A percentile compares a stretch with the other conserved stretches of the same genome.
phyloP scores from a whole-genome alignment of 1,140 invertebrate species.

The Camponotus vicinus region DNA sequence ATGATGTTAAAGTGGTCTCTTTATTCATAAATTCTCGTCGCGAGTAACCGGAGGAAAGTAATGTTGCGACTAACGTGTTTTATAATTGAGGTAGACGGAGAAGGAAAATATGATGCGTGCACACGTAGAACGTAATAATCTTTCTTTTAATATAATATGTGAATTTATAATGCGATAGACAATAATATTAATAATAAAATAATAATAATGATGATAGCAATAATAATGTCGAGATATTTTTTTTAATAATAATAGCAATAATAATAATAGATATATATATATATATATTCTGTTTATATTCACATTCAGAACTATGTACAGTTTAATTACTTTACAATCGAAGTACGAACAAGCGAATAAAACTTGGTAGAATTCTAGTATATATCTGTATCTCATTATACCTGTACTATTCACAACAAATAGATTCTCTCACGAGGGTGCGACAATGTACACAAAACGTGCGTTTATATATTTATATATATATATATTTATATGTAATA shows the following conservation, averaged over 20 bases:
- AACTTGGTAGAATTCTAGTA: conserved; percentile 72
- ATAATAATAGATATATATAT: conserved; percentile 76
- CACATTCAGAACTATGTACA: conserved; percentile 86
- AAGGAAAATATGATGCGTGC: conserved; percentile 68
- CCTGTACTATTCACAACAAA: conserved; percentile 84
- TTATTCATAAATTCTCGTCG: conserved; percentile 53
- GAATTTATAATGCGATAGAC: conserved; percentile 84
- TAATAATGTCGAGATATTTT: conserved; percentile 3
- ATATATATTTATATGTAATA: conserved; percentile 43
- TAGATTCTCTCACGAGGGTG: conserved; percentile 68
- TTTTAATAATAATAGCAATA: conserved; percentile 82
- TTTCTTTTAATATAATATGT: conserved; percentile 85
- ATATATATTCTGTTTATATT: conserved; percentile 86
- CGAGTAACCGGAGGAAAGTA: conserved; percentile 50
- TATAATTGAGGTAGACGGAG: conserved; percentile 50
- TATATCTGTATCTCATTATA: conserved; percentile 79
- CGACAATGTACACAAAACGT: conserved; percentile 63
- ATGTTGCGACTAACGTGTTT: conserved; percentile 27
- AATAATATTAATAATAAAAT: conserved; percentile 84
- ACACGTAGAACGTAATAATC: conserved; percentile 84
- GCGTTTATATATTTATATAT: conserved; percentile 55
- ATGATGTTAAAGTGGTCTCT: conserved; percentile 53
- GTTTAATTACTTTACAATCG: conserved; percentile 84
- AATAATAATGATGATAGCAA: conserved; percentile 78
- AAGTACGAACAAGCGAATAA: conserved; percentile 84